Evolutionary conservation across 1,140 invertebrate species (phyloP), one percentile per base, ranked within the genome.

Genomic region (Chironomus tepperi): DNA sequence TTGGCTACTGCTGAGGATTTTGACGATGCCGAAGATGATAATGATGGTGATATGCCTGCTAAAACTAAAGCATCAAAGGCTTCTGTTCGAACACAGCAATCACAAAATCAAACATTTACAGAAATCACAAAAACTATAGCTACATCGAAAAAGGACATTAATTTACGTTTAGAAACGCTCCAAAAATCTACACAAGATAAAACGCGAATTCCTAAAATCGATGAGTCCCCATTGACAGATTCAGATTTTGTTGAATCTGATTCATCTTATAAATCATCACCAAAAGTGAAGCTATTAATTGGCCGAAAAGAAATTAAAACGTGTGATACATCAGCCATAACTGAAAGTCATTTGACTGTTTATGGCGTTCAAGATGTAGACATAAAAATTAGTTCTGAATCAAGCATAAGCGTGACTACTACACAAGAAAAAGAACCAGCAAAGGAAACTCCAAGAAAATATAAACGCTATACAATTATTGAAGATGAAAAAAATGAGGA

Each of bases 301-400:
- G 84, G 84, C 15, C 80, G 83, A 43, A 85, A 85, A 79, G 84
- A 85, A 79, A 81, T 86, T 7, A 79, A 81, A 47, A 85, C 84
- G 0, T 80, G 80, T 75, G 85, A 86, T 76, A 82, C 84, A 6
- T 83, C 81, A 21, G 84, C 84, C 3, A 83, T 81, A 7, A 82
- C 84, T 18, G 84, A 85, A 80, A 85, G 84, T 78, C 78, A 82
- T 21, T 77, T 85, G 9, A 85, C 83, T 15, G 76, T 85, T 7
- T 85, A 85, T 75, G 80, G 83, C 43, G 79, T 81, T 3, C 79
- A 81, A 73, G 83, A 85, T 77, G 81, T 85, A 16, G 83, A 86
- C 80, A 86, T 85, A 74, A 85, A 84, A 7, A 85, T 85, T 73
- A 81, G 81, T 73, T 84, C 84, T 16, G 82, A 86, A 78, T 85